Evolutionary conservation across 2,888 invertebrate species (phyloP), one percentile per base, ranked within the genome.

Genomic region (Gisinianus flammeolus): DNA sequence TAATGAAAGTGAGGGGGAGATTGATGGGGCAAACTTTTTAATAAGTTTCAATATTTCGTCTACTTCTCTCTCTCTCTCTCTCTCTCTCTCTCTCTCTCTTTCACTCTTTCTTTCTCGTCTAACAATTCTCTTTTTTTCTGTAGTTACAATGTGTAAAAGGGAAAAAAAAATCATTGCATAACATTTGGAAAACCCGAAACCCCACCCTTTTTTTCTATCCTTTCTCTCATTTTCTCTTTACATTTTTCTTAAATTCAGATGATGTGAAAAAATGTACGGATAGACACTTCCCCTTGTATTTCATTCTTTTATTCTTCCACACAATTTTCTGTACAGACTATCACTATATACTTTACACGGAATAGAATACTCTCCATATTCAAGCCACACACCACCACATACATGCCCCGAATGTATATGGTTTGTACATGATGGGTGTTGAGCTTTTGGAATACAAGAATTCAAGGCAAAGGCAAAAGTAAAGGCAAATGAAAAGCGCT

Each of bases 1-100:
- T 73, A 77, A 73, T 77, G 72, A 79, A 71, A 76, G 76, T 79
- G 76, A 77, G 78, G 35, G 35, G 58, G 80, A 78, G 80, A 80
- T 78, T 78, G 80, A 80, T 80, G 80, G 73, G 72, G 30, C n/a
- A 67, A 72, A 76, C 66, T 78, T 80, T 80, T 80, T 80, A 80
- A 80, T 80, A 80, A 80, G 69, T 80, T 80, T 80, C 80, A 78
- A 78, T 80, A 80, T 76, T 78, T 76, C 76, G 71, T 71, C 75
- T 54, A 26, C 73, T 31, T 33, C 24, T 56, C 31, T 64, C 62
- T 64, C 3, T 24, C 62, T 24, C n/a, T 64, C 31, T 72, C 62
- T 62, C 62, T 62, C 26, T 24, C 26, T 2, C 62, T 24, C 26
- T 5, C 62, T 26, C 64, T 26, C 28, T n/a, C 26, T 58, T 58